Evolutionary conservation across 1,140 invertebrate genomes (phyloP), one percentile per base, ranked within the genome.

Genomic region (Mamestra configurata): DNA sequence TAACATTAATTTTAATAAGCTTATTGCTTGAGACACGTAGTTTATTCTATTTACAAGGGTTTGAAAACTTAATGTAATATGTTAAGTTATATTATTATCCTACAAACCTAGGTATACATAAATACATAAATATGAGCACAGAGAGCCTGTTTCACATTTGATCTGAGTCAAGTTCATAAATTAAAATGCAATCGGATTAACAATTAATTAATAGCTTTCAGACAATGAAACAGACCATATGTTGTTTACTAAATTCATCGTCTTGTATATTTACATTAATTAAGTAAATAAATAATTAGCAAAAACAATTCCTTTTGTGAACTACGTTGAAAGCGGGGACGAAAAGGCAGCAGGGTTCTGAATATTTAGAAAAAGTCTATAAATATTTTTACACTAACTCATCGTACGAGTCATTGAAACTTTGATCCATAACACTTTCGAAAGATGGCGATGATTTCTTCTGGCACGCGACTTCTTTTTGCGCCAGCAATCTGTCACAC

Each of bases 11-110:
- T 55, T 55, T 82, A 40, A 55, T 15, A 79, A 87, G 55, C 82
- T 92, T 94, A 94, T 94, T 94, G 93, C 93, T 94, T 94, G 83
- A 79, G 81, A 93, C 93, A 94, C 92, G 93, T 93, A 87, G 83
- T 79, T 37, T 64, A 68, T 27, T 68, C 2, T 84, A 82, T 84
- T 81, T 84, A 84, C 80, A 85, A 51, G 15, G 27, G 15, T 76
- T 77, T 68, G 68, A 22, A 77, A 77, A 66, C 75, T 76, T 64
- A 31, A 37, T n/a, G 51, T 68, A 49, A 64, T 15, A 15, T 35
- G 73, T 49, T 18, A 64, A 64, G 22, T 64, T 49, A 8, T 20
- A 53, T 10, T 20, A 22, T 24, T 11, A 24, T 13, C 11, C 22
- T 13, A 11, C 24, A 49, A n/a, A n/a, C n/a, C n/a, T 49, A 49